Percentiles rank a stretch among this genome's conserved stretches.
phyloP scores from a whole-genome alignment of 1,140 invertebrate genomes.

The Bemisia tabaci region DNA sequence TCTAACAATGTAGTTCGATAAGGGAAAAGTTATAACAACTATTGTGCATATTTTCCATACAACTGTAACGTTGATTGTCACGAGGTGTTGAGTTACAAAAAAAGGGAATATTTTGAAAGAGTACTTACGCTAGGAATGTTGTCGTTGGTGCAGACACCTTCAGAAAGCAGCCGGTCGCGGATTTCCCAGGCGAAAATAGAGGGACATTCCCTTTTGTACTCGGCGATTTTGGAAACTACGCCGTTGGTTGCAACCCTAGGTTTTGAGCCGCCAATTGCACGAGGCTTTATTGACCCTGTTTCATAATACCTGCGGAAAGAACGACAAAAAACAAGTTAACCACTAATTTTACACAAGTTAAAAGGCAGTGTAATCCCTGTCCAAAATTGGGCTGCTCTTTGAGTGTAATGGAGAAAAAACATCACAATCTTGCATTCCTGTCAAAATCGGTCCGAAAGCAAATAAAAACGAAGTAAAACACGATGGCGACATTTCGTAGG shows the following conservation, averaged over 20 bases:
- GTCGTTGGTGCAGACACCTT: conserved; percentile 96
- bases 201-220: conserved; percentile 91
- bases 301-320: conserved; percentile 77
- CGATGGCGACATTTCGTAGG: neutral
- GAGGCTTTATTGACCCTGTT: conserved; percentile 90
- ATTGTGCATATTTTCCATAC: no score
- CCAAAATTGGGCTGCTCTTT: neutral
- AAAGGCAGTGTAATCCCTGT: neutral
- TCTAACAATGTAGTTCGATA: no score
- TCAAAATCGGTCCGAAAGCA: neutral
- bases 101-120: no score
- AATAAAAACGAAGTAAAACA: neutral
- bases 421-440: neutral
- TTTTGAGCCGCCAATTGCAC: conserved; percentile 91
- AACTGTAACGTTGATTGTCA: no score
- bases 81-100: no score
- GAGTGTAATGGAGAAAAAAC: neutral
- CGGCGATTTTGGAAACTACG: conserved; percentile 86
- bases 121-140: conserved; percentile 98
- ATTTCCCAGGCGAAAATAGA: conserved; percentile 99
- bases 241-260: conserved; percentile 89
- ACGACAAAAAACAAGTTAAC: no score
- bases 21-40: no score
- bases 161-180: conserved; percentile 82
- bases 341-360: neutral